A percentile compares a stretch with the other conserved stretches of the same genome.
phyloP scores from a whole-genome alignment of 2,888 invertebrate species.

The Polylopha cassiicola region DNA sequence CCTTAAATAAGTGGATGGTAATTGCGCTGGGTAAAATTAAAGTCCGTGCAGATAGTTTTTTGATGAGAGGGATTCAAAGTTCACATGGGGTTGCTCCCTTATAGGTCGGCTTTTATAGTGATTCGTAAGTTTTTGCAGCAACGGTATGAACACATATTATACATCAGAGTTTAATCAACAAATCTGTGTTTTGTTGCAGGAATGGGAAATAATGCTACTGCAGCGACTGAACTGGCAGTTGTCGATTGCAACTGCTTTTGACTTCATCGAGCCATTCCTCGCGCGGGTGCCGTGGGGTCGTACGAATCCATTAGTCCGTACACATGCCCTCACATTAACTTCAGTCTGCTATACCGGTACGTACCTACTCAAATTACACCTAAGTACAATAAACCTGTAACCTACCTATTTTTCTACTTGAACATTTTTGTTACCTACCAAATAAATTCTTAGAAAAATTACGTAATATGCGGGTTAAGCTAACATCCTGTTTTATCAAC shows the following conservation, averaged over 20 bases:
- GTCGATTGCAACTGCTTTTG: constrained; percentile 86
- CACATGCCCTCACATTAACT: constrained; percentile 86
- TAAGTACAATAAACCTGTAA: not conserved
- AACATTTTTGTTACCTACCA: constrained; percentile 21
- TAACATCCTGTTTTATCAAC: constrained; percentile 34
- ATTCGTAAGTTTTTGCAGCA: too few relatives aligned
- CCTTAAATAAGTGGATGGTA: constrained; percentile 35
- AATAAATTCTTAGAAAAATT: constrained; percentile 28
- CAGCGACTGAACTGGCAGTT: constrained; percentile 88
- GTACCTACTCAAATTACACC: constrained; percentile 33
- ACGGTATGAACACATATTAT: too few relatives aligned
- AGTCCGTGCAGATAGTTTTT: constrained; percentile 26
- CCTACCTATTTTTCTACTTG: constrained; percentile 6
- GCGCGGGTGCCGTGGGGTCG: constrained; percentile 80
- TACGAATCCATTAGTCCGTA: constrained; percentile 78
- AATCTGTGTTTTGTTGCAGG: constrained; percentile 70
- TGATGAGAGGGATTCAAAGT: constrained; percentile 31
- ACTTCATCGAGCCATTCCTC: constrained; percentile 88
- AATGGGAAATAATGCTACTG: constrained; percentile 87
- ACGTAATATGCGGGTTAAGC: constrained; percentile 51
- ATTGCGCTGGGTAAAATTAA: constrained; percentile 34
- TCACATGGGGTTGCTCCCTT: constrained; percentile 43
- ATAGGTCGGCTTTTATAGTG: not conserved
- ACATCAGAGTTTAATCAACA: not conserved
- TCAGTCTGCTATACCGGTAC: constrained; percentile 88